Evolutionary conservation across 2,797 vertebrate species (phyloP), one percentile per base, ranked within the genome.

Genomic region (Sus cebifrons): DNA sequence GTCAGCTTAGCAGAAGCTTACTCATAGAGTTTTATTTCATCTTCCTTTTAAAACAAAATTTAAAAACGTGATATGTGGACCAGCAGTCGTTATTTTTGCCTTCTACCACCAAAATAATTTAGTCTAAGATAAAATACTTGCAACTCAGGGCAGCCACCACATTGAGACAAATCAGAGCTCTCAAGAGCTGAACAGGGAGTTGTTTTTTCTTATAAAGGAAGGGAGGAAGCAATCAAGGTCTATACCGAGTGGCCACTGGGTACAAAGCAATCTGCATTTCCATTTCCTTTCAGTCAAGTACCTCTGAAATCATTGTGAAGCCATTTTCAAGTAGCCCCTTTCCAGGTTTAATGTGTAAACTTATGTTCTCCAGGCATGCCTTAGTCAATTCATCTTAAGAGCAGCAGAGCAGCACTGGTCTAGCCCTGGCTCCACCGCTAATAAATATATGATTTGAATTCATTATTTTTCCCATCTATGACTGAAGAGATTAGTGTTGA

Each of bases 61-160:
- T 11, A 21, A 77, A 84, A 92, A 91, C 16, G 54, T 5, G 79
- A 70, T 79, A 58, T 79, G 58, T 23, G 13, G 54, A 79, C 54
- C 52, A 32, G 20, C 70, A 89, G 92, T 96, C 93, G 16, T 20
- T 56, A 90, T 44, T 96, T 89, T 89, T 96, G 81, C 97, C 94
- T 97, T 89, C 88, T 62, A 73, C 86, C 49, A 94, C 92, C 89
- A 75, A 97, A 97, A 90, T 92, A 96, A 36, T 0, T 73, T 3
- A 29, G 91, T 95, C 95, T 74, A 81, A 97, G 95, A 96, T 97
- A 71, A 40, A 98, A 96, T 92, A 97, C 91, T 95, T 95, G 9
- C 52, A 77, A 77, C 92, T 92, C 91, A 93, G 0, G 2, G 81
- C 94, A 98, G 95, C 77, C 96, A 85, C 86, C 49, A 89, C 78